A percentile compares a stretch with the other conserved stretches of the same genome.
These are phyloP conservation scores for Drosophila vallismaia DNA, from an alignment of 2,888 invertebrate genomes.

Conservation along the genomic window DNA sequence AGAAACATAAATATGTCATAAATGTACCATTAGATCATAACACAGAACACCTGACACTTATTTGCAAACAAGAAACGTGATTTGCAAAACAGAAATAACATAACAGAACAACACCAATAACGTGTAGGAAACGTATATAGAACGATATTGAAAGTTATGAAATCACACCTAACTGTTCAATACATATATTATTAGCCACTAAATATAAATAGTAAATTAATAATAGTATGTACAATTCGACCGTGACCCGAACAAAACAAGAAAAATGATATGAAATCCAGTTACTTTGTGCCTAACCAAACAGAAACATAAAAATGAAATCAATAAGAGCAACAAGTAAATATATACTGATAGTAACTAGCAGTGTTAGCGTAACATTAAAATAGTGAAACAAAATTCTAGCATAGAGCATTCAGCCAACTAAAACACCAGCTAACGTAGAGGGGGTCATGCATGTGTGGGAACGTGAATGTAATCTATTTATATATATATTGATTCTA, in stretches of 20 bases:
- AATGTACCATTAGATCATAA: constrained; percentile 40
- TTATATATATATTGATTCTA: too few relatives aligned
- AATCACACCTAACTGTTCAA: constrained; percentile 56
- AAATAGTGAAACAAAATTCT: constrained; percentile 51
- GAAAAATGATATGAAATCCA: constrained; percentile 42
- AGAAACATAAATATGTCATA: constrained; percentile 47
- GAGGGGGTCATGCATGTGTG: constrained; percentile 10
- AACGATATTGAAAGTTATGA: constrained; percentile 45
- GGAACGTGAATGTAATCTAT: constrained; percentile 2
- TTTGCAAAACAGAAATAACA: too few relatives aligned
- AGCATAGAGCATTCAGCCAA: constrained; percentile 53
- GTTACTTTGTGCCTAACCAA: constrained; percentile 83
- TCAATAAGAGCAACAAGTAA: constrained; percentile 64
- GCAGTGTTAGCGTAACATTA: constrained; percentile 56
- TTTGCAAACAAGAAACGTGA: constrained; percentile 17
- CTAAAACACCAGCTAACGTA: constrained; percentile 48
- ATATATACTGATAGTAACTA: constrained; percentile 54
- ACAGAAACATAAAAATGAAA: constrained; percentile 76
- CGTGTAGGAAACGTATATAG: constrained; percentile 52
- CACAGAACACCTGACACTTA: constrained; percentile 57
- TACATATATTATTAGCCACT: constrained; percentile 55
- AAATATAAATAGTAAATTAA: constrained; percentile 69
- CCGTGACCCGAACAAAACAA: constrained; percentile 46
- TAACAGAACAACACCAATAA: constrained; percentile 27
- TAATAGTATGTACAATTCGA: constrained; percentile 55